Evolutionary conservation across 2,113 vertebrate species (phyloP).

Genomic region (Propithecus coquereli): DNA sequence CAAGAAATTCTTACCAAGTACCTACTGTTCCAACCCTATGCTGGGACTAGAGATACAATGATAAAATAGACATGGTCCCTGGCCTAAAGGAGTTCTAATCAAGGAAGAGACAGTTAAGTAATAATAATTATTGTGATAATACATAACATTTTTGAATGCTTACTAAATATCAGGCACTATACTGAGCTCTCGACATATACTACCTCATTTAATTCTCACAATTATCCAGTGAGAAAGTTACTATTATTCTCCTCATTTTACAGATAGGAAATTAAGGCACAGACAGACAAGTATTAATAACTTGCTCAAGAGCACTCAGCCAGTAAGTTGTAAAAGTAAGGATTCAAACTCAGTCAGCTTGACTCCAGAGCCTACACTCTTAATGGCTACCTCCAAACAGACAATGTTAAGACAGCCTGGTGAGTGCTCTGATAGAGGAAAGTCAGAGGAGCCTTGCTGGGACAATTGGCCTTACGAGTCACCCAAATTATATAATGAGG

Average conservation of each 20-base stretch:
- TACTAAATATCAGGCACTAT: neutral
- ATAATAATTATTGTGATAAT: neutral
- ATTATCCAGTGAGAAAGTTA: neutral
- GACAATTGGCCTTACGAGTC: neutral
- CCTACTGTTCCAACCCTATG: neutral
- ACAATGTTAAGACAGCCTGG: neutral
- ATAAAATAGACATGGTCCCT: neutral
- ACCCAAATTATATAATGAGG: neutral
- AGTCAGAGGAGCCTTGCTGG: neutral
- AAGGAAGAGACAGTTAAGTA: neutral
- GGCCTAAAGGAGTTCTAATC: neutral
- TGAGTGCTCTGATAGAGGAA: neutral
- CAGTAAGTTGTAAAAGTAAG: neutral
- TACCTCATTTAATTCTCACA: constrained; percentile 19
- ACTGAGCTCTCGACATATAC: neutral
- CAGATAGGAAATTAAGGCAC: neutral
- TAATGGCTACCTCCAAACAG: neutral
- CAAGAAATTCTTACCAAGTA: constrained; percentile 19
- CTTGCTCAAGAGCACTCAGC: neutral
- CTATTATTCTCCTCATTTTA: constrained; percentile 3
- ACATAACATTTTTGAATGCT: neutral
- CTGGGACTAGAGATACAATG: neutral
- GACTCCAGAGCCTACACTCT: neutral
- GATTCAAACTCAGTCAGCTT: neutral
- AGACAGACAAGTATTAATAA: neutral